phyloP scores from a whole-genome alignment of 2,113 vertebrate genomes.

The Greenwoodochromis staneri region DNA sequence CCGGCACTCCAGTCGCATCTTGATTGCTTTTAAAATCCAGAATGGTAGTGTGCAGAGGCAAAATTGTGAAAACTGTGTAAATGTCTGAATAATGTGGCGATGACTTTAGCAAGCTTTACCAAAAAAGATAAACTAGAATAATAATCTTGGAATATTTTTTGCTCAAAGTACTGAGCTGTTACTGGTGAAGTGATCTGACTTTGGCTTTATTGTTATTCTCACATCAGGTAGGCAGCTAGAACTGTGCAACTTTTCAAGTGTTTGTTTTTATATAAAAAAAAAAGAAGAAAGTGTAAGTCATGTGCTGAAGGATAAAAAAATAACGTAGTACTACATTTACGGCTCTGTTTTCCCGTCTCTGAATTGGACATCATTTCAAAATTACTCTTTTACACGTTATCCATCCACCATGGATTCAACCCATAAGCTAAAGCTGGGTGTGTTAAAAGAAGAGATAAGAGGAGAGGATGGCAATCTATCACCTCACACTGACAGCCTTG shows the following conservation, averaged over 20 bases:
- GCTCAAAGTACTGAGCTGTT: not conserved
- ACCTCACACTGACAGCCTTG: constrained; percentile 37
- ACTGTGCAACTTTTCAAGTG: not conserved
- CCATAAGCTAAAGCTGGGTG: constrained; percentile 6
- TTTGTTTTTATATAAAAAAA: not conserved
- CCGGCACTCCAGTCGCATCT: not conserved
- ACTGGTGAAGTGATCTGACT: not conserved
- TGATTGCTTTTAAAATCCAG: not conserved
- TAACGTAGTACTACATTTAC: not conserved
- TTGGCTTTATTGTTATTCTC: not conserved
- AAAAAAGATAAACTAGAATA: not conserved
- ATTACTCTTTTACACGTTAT: not conserved
- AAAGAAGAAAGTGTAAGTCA: not conserved
- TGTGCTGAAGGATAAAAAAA: not conserved
- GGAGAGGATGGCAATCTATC: constrained; percentile 51
- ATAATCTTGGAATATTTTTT: not conserved
- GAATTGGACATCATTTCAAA: not conserved
- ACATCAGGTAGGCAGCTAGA: not conserved
- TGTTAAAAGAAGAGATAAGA: constrained; percentile 55
- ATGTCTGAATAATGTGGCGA: not conserved
- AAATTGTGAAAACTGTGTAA: not conserved
- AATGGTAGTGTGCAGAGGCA: not conserved
- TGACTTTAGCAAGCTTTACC: not conserved
- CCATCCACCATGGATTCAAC: not conserved
- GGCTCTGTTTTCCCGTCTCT: not conserved